A percentile compares a stretch with the other conserved stretches of the same genome.
These are phyloP conservation scores for Pseudocheirus occidentalis DNA, from an alignment of 2,797 vertebrate genomes.

Conservation along the genomic window DNA sequence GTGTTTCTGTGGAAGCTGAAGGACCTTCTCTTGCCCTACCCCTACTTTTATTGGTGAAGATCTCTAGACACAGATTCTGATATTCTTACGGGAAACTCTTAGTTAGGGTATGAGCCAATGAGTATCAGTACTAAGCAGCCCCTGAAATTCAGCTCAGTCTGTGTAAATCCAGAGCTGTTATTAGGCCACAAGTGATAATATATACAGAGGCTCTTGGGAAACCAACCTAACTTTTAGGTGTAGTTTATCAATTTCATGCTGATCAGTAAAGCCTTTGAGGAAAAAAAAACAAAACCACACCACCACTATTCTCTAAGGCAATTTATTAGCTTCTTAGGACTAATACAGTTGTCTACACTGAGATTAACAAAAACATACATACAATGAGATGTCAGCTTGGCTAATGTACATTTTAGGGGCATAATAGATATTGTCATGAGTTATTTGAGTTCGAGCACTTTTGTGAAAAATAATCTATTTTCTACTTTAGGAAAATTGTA, in stretches of 20 bases:
- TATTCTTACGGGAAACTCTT: background rate
- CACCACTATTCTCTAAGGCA: background rate
- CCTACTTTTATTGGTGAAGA: background rate
- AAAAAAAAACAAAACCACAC: background rate
- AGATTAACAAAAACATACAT: background rate
- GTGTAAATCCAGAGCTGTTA: background rate
- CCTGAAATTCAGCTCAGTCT: background rate
- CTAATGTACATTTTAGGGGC: constrained; percentile 40
- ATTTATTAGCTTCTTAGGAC: constrained; percentile 22
- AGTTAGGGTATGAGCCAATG: background rate
- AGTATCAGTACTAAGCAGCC: background rate
- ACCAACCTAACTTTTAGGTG: background rate
- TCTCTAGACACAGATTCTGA: background rate
- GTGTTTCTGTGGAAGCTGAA: background rate
- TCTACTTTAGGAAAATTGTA: constrained; percentile 60
- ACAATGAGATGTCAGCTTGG: background rate
- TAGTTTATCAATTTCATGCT: background rate
- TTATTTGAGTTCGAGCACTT: constrained; percentile 40
- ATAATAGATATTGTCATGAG: constrained; percentile 47
- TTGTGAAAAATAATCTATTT: constrained; percentile 61
- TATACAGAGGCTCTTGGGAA: background rate
- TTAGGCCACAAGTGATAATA: background rate
- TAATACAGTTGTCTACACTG: background rate
- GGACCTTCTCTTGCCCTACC: background rate
- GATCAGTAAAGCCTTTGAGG: background rate